Evolutionary conservation across 2,888 invertebrate species (phyloP).

Genomic region (Adelphocoris suturalis): DNA sequence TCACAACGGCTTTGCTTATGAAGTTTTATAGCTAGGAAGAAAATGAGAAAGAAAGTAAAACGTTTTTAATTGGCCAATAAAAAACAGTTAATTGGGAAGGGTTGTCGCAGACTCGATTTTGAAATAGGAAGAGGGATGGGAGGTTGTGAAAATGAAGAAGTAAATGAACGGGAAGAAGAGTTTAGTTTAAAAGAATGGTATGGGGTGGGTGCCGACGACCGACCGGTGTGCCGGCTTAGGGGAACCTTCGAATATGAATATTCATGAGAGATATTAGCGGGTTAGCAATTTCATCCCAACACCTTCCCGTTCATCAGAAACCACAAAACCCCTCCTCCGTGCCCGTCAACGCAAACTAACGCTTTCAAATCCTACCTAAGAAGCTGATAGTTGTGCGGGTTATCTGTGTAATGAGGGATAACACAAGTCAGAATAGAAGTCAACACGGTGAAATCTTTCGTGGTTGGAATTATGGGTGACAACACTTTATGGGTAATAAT

Average conservation of each 20-base stretch:
- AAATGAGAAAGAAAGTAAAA: not conserved
- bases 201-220: not conserved
- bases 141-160: not conserved
- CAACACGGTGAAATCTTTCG: too few species aligned
- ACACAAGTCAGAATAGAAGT: too few species aligned
- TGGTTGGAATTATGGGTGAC: too few species aligned
- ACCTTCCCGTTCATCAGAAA: not conserved
- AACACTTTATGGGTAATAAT: too few species aligned
- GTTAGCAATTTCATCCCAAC: not conserved
- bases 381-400: too few species aligned
- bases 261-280: slow-evolving; percentile 25
- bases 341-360: too few species aligned
- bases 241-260: slow-evolving; percentile 3
- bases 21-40: not conserved
- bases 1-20: too few species aligned
- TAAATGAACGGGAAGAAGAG: not conserved
- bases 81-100: slow-evolving; percentile 14
- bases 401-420: too few species aligned
- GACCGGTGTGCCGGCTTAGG: not conserved
- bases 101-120: not conserved
- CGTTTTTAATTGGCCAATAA: slow-evolving; percentile 14
- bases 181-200: not conserved
- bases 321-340: too few species aligned
- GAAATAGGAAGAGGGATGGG: not conserved
- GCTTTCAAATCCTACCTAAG: too few species aligned